Conservation (phyloP, 2,113 vertebrate genomes). For the Chionomys nivalis region DNA sequence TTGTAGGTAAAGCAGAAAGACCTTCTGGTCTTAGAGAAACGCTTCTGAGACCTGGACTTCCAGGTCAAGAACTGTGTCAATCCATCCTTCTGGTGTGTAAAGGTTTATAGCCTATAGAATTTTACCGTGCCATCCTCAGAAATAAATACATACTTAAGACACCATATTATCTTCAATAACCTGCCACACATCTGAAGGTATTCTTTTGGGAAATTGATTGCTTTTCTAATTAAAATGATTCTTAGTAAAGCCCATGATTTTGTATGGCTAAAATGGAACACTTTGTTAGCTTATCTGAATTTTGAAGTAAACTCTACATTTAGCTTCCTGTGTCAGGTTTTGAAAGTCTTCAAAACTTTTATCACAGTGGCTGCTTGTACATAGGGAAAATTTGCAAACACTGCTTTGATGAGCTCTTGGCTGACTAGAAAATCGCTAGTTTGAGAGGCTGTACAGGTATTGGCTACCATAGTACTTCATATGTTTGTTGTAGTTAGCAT, state of each 20-base stretch:
- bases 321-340: neutral
- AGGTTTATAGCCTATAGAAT: too few relatives aligned
- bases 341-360: neutral
- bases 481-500: neutral
- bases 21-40: neutral
- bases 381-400: neutral
- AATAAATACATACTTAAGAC: neutral
- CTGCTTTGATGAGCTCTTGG: neutral
- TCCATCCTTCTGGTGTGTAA: neutral
- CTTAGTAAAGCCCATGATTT: neutral
- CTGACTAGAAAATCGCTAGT: neutral
- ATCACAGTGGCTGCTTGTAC: neutral
- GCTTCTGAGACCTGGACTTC: neutral
- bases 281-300: conserved; percentile 30
- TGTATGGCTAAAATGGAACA: neutral
- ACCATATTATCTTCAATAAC: neutral
- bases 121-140: neutral
- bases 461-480: neutral
- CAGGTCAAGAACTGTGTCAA: neutral
- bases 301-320: neutral
- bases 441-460: neutral
- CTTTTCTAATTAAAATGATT: conserved; percentile 17
- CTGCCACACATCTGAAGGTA: neutral
- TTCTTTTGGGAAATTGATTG: neutral
- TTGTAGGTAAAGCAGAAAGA: neutral